Evolutionary conservation across 2,113 vertebrate species (phyloP).

Genomic region (Apodemus speciosus): DNA sequence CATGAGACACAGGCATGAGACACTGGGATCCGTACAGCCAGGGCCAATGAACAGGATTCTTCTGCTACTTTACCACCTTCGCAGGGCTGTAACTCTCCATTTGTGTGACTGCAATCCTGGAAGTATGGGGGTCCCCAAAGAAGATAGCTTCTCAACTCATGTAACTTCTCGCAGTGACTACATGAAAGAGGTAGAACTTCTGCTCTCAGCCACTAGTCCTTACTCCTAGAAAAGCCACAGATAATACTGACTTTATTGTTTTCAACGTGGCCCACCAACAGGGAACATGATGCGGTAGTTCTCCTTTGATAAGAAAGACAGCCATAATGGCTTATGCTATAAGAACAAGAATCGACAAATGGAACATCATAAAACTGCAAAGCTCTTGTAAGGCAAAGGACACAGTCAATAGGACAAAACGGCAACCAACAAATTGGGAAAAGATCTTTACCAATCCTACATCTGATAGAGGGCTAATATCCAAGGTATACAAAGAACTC

Average conservation of each 20-base stretch:
- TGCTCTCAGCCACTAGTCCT: background rate
- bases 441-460: too few relatives aligned
- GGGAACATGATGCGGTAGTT: fast-evolving
- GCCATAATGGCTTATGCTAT: background rate
- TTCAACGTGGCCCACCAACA: background rate
- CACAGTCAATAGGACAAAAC: too few relatives aligned
- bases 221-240: background rate
- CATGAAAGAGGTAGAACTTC: background rate
- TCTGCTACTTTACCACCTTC: background rate
- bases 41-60: background rate
- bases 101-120: background rate
- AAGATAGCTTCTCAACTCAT: background rate
- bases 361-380: too few relatives aligned
- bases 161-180: background rate
- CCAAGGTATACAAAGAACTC: too few relatives aligned
- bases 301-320: background rate
- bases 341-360: too few relatives aligned
- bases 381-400: too few relatives aligned
- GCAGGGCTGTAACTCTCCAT: background rate
- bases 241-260: background rate
- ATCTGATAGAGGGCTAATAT: too few relatives aligned
- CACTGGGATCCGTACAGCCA: background rate
- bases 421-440: too few relatives aligned
- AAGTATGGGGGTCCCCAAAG: background rate
- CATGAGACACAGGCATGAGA: background rate